A percentile compares a stretch with the other conserved stretches of the same genome.
phyloP scores from a whole-genome alignment of 2,113 vertebrate genomes.

The Macrotus californicus region DNA sequence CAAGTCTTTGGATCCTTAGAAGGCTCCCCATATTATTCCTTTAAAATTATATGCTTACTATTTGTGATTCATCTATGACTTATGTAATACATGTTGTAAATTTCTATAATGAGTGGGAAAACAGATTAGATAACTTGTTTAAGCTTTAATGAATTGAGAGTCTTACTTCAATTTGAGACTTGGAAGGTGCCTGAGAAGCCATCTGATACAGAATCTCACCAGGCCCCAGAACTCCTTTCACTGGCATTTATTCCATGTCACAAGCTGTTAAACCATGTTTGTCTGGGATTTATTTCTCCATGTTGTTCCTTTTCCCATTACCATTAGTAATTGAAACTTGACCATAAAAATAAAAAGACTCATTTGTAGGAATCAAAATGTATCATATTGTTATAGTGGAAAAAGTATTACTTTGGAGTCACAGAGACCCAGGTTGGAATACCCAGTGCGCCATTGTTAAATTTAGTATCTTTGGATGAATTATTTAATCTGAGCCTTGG shows the following conservation, averaged over 20 bases:
- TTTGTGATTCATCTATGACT: neutral
- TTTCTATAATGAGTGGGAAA: neutral
- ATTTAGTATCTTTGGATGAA: neutral
- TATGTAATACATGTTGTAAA: neutral
- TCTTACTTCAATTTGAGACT: slow-evolving; percentile 13
- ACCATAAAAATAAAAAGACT: neutral
- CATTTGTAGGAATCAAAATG: slow-evolving; percentile 24
- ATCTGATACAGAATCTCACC: neutral
- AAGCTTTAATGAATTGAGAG: neutral
- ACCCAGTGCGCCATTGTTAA: neutral
- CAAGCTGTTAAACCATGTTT: neutral
- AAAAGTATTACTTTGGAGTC: neutral
- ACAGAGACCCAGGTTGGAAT: neutral
- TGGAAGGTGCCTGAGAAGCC: neutral
- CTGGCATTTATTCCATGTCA: neutral
- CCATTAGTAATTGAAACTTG: slow-evolving; percentile 6
- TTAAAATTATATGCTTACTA: slow-evolving; percentile 6
- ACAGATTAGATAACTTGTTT: neutral
- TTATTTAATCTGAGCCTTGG: neutral
- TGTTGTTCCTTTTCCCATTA: slow-evolving; percentile 31
- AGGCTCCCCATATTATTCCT: neutral
- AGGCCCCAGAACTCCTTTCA: slow-evolving; percentile 5
- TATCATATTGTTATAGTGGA: neutral
- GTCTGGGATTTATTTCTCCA: slow-evolving; percentile 7
- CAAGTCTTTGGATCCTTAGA: neutral